Base-by-base conservation (phyloP, 2,888 invertebrate species). In the Cephus nigrinus region DNA sequence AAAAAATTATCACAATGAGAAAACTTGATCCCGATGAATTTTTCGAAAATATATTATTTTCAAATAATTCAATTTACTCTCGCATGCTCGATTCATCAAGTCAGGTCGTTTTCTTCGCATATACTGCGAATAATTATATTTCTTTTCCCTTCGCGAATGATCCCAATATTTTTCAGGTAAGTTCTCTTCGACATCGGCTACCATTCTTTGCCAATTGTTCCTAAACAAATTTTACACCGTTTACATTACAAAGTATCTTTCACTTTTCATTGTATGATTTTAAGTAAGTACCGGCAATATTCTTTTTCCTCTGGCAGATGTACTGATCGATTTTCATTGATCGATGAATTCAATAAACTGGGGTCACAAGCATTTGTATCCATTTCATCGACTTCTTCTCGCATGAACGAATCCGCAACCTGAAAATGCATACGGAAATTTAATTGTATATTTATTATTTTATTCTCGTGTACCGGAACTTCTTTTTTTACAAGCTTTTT, bases 371-470 rank as follows among this genome's bases (percentile, higher is more conserved):
- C n/a, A n/a, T 75, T 31, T 15, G 68, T 15, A 33, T 35, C 40
- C 36, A 74, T 75, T 4, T 69, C 74, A 5, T 69, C 69, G n/a
- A 71, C 77, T 34, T 77, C 75, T 11, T 77, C 32, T 4, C 77
- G 77, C 77, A 77, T 77, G 75, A 77, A 77, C 1, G 77, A 77
- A 1, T 77, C 77, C 36, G 71, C 77, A 23, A 77, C 40, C 77
- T 77, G n/a, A 32, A 77, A 75, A 23, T 23, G 55, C 55, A 4
- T 23, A 23, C 9, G 23, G 0, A 23, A 55, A 23, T 55, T 55
- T 55, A 55, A 23, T 55, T 68, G 1, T 35, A 23, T 2, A 23
- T 55, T 15, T 9, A 55, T 0, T 15, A 55, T 23, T 55, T 23
- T 23, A 9, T 0, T 55, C 0, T 9, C 23, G 1, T 2, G 0